A percentile compares a stretch with the other conserved stretches of the same genome.
Evolutionary conservation across 2,888 invertebrate species (phyloP).

Genomic region (Ochlodes sylvanus): DNA sequence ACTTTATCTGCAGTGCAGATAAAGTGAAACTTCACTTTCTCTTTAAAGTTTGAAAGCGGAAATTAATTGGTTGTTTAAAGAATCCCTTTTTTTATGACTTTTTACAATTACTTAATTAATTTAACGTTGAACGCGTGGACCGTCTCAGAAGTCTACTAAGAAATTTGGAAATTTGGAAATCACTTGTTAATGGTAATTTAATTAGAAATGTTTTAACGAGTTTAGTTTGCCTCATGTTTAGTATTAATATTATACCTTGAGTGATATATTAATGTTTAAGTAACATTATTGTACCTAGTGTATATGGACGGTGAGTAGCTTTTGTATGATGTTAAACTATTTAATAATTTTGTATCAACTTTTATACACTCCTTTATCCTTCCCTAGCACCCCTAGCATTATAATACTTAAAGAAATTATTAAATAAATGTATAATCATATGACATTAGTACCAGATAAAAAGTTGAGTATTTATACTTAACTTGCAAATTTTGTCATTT

Average conservation of each 20-base stretch:
- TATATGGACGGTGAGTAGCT: constrained; percentile 72
- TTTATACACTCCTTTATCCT: constrained; percentile 85
- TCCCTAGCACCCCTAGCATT: constrained; percentile 79
- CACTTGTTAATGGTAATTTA: constrained; percentile 12
- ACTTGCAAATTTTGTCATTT: constrained; percentile 22
- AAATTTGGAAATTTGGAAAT: no score
- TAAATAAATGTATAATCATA: constrained; percentile 30
- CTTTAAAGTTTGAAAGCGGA: no score
- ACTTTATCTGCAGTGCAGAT: no score
- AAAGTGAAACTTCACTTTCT: no score
- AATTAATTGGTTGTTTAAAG: no score
- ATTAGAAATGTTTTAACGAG: neutral
- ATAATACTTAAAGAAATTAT: constrained; percentile 38
- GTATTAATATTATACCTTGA: constrained; percentile 60
- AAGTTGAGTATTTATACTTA: neutral
- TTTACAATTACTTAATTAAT: no score
- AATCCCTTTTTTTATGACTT: no score
- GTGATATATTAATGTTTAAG: constrained; percentile 74
- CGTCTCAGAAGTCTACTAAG: no score
- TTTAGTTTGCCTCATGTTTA: constrained; percentile 9
- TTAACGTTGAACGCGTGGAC: no score
- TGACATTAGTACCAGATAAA: constrained; percentile 12
- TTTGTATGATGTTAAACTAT: constrained; percentile 84
- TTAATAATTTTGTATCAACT: constrained; percentile 81
- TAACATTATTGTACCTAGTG: constrained; percentile 70